phyloP scores from a whole-genome alignment of 35 echinoderm and acorn worm genomes.

The Ophioderma brevispina region DNA sequence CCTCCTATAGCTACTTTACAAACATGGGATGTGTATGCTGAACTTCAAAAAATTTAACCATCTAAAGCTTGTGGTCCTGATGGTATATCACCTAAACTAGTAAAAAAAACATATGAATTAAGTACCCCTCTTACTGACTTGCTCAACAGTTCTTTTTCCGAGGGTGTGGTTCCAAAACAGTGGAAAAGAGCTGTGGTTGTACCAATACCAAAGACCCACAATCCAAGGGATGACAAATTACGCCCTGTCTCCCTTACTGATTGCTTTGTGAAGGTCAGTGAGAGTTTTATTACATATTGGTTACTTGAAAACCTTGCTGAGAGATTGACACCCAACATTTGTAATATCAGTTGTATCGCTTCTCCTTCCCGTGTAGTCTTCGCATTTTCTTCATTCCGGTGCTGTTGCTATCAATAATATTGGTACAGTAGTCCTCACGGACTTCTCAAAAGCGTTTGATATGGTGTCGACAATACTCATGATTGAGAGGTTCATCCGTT shows the following conservation, averaged over 20 bases:
- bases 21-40: constrained; percentile 9
- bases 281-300: not conserved
- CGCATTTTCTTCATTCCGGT: too few species aligned
- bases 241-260: constrained; percentile 7
- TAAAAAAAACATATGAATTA: constrained; percentile 1
- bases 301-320: not conserved
- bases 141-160: not conserved
- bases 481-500: too few species aligned
- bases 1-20: not conserved
- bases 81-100: not conserved
- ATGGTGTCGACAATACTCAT: too few species aligned
- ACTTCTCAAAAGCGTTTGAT: too few species aligned
- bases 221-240: not conserved
- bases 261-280: not conserved
- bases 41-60: not conserved
- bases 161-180: not conserved
- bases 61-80: not conserved
- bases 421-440: too few species aligned
- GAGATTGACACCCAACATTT: not conserved
- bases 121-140: not conserved
- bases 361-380: too few species aligned
- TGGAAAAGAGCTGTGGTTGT: not conserved
- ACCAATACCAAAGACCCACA: not conserved
- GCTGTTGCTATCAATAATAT: too few species aligned
- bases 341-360: too few species aligned